Base-by-base conservation (phyloP, 2,113 vertebrate genomes). In the Trinectes maculatus region DNA sequence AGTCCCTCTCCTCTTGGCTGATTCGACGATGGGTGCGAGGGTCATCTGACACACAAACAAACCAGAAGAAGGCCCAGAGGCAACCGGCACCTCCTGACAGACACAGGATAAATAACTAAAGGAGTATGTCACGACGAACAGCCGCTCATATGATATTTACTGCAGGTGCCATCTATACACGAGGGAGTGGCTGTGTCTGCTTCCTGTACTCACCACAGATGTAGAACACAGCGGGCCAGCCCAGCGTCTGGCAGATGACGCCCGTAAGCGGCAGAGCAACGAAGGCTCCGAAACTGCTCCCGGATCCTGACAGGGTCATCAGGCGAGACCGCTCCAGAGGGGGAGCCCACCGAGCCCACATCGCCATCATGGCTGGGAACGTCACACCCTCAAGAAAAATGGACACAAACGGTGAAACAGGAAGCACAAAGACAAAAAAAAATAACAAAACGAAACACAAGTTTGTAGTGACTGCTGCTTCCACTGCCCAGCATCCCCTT, bases 221-320 rank as follows among this genome's bases (percentile, higher is more conserved):
- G 71, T 95, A 95, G 92, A 95, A 95, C 53, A 95, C 93, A 1
- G 92, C 89, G 13, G 94, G 94, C 95, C 95, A 95, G 62, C 94
- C 94, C 56, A 94, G 56, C 0, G 40, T 82, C 10, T 93, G 90
- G 61, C 92, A 93, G 79, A 95, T 92, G 31, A 84, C 80, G 49
- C 92, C 92, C 5, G 93, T 94, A 6, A 95, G 89, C 31, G 93
- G 93, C 74, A 95, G 86, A 16, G 94, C 89, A 62, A 94, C 7
- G 24, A 94, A 95, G 61, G 93, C 91, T 0, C 95, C 95, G 13
- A 94, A 94, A 33, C 68, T 93, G 18, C 62, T 85, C 7, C 95
- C 94, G 16, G 92, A 91, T 0, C 85, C 91, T 0, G 94, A 92
- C 34, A 95, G 79, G 28, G 87, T 76, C 18, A 89, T 89, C 42